Evolutionary conservation across 64 coral and sea anemone genomes (phyloP).

Genomic region (Cladopsammia gracilis): DNA sequence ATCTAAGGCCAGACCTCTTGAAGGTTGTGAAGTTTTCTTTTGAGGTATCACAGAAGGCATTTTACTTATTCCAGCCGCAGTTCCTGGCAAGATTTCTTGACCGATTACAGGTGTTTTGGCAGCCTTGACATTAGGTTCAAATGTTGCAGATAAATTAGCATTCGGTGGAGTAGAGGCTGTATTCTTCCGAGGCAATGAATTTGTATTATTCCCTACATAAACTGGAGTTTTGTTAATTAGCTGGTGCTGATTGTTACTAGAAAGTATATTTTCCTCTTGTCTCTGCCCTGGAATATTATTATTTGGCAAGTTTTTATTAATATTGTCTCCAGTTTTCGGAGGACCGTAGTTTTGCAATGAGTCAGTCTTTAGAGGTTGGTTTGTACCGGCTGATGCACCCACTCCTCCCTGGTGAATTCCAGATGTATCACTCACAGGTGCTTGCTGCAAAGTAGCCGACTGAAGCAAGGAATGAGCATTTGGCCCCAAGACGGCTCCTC

Average conservation of each 20-base stretch:
- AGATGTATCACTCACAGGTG: not conserved
- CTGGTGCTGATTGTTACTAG: not conserved
- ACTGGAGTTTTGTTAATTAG: not conserved
- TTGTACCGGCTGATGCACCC: too few species aligned
- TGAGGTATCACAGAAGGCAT: not conserved
- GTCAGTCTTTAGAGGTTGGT: too few species aligned
- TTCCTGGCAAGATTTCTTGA: not conserved
- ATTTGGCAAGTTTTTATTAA: not conserved
- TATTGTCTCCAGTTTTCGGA: too few species aligned
- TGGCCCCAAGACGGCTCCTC: slow-evolving; percentile 32
- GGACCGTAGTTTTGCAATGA: too few species aligned
- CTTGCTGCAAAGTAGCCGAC: not conserved
- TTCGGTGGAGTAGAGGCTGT: not conserved
- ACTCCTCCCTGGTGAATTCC: not conserved
- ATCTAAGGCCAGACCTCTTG: not conserved
- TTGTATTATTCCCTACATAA: not conserved
- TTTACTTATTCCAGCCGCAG: too few species aligned
- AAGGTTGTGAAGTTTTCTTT: not conserved
- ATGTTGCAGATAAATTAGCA: not conserved
- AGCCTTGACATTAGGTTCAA: not conserved
- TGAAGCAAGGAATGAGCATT: slow-evolving; percentile 44
- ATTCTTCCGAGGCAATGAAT: not conserved
- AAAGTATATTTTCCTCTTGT: not conserved
- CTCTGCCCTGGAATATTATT: not conserved
- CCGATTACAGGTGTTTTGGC: not conserved